These are phyloP conservation scores for Hestina assimilis DNA, from an alignment of 1,140 invertebrate species.

Conservation along the genomic window DNA sequence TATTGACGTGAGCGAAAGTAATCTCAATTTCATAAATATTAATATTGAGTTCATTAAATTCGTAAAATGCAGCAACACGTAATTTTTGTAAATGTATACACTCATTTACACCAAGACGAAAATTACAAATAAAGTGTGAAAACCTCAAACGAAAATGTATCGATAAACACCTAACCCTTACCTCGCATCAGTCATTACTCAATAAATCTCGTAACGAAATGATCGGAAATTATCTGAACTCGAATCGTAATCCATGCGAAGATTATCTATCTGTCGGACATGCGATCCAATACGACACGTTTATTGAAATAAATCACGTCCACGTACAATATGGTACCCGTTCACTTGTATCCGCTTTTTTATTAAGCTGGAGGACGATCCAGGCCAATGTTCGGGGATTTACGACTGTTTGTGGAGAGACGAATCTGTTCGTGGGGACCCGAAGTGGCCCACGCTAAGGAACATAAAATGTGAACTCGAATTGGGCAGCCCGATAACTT, in stretches of 20 bases:
- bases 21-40: too few species aligned
- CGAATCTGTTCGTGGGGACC: slow-evolving; percentile 47
- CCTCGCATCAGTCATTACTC: not conserved
- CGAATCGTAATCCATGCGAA: slow-evolving; percentile 17
- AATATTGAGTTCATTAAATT: too few species aligned
- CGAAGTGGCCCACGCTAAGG: slow-evolving; percentile 36
- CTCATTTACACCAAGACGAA: too few species aligned
- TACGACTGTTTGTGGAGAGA: slow-evolving; percentile 60
- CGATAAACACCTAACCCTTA: too few species aligned
- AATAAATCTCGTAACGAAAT: slow-evolving; percentile 2
- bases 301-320: slow-evolving; percentile 58
- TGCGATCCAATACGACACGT: slow-evolving; percentile 34
- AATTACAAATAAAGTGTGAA: too few species aligned
- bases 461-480: slow-evolving; percentile 48
- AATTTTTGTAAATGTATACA: too few species aligned
- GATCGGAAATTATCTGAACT: slow-evolving; percentile 19
- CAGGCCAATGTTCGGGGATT: slow-evolving; percentile 54
- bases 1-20: too few species aligned
- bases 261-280: slow-evolving; percentile 20
- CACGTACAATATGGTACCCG: slow-evolving; percentile 37
- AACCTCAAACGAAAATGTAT: too few species aligned
- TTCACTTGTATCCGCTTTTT: slow-evolving; percentile 52
- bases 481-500: slow-evolving; percentile 27
- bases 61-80: too few species aligned
- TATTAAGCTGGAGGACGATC: slow-evolving; percentile 55